Conservation (phyloP, 2,888 invertebrate genomes). For the Selenia dentaria region DNA sequence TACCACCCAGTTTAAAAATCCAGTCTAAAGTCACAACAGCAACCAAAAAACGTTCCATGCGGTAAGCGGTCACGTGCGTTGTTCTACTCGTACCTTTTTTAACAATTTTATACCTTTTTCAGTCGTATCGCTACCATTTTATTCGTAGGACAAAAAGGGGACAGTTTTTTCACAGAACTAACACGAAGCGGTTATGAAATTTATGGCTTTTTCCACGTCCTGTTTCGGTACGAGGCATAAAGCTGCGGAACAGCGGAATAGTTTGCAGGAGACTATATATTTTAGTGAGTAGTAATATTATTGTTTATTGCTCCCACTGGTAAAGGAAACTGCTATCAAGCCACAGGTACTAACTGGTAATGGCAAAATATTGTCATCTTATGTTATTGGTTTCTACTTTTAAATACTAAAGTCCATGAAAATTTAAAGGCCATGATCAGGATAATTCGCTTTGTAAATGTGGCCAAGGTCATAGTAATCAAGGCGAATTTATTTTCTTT, state of each 20-base stretch:
- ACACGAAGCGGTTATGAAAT: constrained; percentile 29
- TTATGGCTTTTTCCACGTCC: constrained; percentile 29
- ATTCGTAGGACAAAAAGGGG: constrained; percentile 24
- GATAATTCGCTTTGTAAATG: too few species aligned
- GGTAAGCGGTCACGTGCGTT: constrained; percentile 14
- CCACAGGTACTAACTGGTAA: too few species aligned
- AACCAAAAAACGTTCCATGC: constrained; percentile 4
- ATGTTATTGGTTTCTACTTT: too few species aligned
- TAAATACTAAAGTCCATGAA: too few species aligned
- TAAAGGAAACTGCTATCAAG: too few species aligned
- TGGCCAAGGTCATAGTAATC: too few species aligned
- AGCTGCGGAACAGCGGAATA: constrained; percentile 15
- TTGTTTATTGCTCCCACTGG: too few species aligned
- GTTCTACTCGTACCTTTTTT: constrained; percentile 11
- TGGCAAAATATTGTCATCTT: too few species aligned
- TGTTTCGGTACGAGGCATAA: constrained; percentile 17
- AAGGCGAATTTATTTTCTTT: too few species aligned
- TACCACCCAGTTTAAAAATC: not conserved
- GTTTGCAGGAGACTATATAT: constrained; percentile 9
- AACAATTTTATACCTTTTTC: constrained; percentile 17
- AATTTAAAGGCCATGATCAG: too few species aligned
- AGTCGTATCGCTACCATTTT: constrained; percentile 29
- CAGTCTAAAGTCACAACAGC: constrained; percentile 6
- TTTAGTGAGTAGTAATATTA: not conserved
- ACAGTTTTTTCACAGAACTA: constrained; percentile 29